These are phyloP conservation scores for Pseudomyrmex cubaensis DNA, from an alignment of 1,140 invertebrate species.

Conservation along the genomic window DNA sequence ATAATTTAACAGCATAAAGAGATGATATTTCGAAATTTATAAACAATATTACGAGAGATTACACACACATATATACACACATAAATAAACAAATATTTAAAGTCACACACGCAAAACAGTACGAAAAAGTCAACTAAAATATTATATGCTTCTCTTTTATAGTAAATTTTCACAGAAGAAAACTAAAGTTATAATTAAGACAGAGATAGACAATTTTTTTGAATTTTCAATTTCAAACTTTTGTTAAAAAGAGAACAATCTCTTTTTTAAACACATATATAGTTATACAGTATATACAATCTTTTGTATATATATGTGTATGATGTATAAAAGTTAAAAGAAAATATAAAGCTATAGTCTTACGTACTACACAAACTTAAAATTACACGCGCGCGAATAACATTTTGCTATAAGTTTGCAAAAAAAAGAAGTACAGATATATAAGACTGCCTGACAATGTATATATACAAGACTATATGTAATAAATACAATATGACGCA, in stretches of 20 bases:
- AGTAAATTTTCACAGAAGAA: too few species aligned
- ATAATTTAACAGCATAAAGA: constrained; percentile 22
- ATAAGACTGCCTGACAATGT: constrained; percentile 34
- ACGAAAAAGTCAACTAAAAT: not conserved
- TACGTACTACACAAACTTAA: constrained; percentile 29
- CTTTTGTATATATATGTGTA: constrained; percentile 36
- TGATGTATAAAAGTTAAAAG: constrained; percentile 2
- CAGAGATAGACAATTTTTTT: too few species aligned
- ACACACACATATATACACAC: too few species aligned
- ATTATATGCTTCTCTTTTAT: too few species aligned
- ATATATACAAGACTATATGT: constrained; percentile 29
- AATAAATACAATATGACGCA: constrained; percentile 47
- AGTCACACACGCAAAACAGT: not conserved
- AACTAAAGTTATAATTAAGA: too few species aligned
- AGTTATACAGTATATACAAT: constrained; percentile 32
- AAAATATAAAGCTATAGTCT: constrained; percentile 41
- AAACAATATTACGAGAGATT: too few species aligned
- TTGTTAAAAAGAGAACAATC: not conserved
- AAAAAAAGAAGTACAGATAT: constrained; percentile 1
- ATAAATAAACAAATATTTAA: too few species aligned
- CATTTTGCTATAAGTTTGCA: constrained; percentile 46
- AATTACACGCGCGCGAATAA: constrained; percentile 36
- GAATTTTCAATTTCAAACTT: too few species aligned
- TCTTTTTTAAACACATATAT: not conserved
- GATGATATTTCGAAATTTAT: constrained; percentile 17